Conservation (phyloP, 2,113 vertebrate species). For the Rutilus rutilus region DNA sequence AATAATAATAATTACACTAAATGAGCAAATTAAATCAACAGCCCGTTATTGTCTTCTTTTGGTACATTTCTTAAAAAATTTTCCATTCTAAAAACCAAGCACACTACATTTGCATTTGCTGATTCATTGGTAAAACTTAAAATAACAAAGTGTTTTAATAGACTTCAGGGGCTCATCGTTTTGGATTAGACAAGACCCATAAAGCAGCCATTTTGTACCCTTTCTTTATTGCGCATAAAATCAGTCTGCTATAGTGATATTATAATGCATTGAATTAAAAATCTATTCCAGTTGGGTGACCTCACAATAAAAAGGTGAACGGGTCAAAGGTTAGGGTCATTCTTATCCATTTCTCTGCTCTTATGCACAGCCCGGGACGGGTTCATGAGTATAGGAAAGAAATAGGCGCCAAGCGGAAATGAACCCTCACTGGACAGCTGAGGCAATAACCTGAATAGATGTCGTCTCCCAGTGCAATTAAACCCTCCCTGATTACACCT, state of each 20-base stretch:
- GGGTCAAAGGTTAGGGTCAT: constrained; percentile 45
- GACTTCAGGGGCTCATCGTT: constrained; percentile 30
- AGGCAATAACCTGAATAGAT: constrained; percentile 79
- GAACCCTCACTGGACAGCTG: constrained; percentile 71
- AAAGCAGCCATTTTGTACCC: constrained; percentile 14
- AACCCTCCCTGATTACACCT: constrained; percentile 78
- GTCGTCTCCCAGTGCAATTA: constrained; percentile 79
- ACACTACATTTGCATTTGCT: not conserved
- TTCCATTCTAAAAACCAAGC: not conserved
- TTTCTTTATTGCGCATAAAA: constrained; percentile 25
- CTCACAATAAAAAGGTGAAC: constrained; percentile 33
- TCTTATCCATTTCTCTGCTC: constrained; percentile 39
- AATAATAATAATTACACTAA: not conserved
- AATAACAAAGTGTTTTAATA: constrained; percentile 32
- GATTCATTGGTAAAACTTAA: constrained; percentile 6
- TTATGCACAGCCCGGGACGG: constrained; percentile 3
- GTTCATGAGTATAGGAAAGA: constrained; percentile 23
- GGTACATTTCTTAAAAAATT: not conserved
- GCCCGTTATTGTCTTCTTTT: not conserved
- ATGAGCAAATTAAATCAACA: not conserved
- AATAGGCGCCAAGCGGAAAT: constrained; percentile 61
- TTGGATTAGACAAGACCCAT: constrained; percentile 20
- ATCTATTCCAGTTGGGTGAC: constrained; percentile 32
- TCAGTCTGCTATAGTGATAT: constrained; percentile 32
- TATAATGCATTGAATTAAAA: constrained; percentile 44